Evolutionary conservation across 2,113 vertebrate species (phyloP).

Genomic region (Camelus bactrianus): DNA sequence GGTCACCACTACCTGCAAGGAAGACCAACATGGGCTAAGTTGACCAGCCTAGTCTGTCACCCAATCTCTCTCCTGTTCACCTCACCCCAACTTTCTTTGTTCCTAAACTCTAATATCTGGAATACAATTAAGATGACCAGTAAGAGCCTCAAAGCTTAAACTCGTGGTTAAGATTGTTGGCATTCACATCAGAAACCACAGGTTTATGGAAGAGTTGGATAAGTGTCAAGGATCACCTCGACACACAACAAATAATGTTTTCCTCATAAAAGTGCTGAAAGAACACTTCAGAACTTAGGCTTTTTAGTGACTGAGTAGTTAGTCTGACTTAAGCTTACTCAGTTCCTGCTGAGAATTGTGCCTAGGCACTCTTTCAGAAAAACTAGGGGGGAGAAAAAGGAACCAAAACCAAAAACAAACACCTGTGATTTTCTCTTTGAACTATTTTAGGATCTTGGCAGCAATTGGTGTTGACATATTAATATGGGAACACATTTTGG

Average conservation of each 20-base stretch:
- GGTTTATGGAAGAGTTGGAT: not conserved
- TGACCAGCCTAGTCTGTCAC: not conserved
- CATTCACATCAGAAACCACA: not conserved
- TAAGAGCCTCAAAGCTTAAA: not conserved
- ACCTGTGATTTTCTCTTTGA: slow-evolving; percentile 51
- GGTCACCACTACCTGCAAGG: not conserved
- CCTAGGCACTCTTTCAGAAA: not conserved
- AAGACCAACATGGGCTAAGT: not conserved
- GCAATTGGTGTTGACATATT: slow-evolving; percentile 31
- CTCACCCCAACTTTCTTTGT: not conserved
- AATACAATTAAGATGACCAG: not conserved
- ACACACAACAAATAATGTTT: not conserved
- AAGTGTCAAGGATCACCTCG: not conserved
- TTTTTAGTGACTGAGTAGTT: not conserved
- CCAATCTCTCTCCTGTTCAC: not conserved
- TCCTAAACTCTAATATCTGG: not conserved
- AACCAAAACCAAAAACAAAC: not conserved
- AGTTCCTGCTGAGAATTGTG: not conserved
- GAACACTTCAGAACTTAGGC: not conserved
- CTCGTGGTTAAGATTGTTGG: not conserved
- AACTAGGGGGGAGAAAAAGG: not conserved
- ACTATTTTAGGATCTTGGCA: not conserved
- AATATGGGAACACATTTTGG: slow-evolving; percentile 5
- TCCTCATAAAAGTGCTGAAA: not conserved
- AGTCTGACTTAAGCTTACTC: not conserved